Conservation (phyloP, 2,113 vertebrate species). For the Peromyscus maniculatus region DNA sequence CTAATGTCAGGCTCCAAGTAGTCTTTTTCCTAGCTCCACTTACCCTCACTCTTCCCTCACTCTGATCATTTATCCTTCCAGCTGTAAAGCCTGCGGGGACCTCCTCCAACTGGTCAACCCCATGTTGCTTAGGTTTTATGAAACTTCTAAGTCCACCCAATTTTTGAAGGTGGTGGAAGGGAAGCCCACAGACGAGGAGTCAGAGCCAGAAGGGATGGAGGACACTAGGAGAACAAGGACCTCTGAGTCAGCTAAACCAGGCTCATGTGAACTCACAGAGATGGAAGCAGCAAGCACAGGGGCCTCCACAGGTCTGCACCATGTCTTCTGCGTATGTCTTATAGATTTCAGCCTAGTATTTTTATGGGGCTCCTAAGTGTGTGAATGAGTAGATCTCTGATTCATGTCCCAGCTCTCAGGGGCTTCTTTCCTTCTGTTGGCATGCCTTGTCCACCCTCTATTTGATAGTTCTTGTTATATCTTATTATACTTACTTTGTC, state of each 20-base stretch:
- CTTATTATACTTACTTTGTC: too few species aligned
- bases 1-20: background rate
- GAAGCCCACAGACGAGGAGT: background rate
- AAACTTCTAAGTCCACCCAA: background rate
- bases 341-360: background rate
- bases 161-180: background rate
- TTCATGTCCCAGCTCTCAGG: background rate
- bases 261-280: background rate
- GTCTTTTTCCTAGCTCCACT: too few species aligned
- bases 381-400: background rate
- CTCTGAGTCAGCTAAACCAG: background rate
- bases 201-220: background rate
- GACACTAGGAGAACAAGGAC: background rate
- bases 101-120: background rate
- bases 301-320: background rate
- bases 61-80: background rate
- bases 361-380: background rate
- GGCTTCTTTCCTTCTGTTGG: background rate
- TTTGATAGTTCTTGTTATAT: background rate
- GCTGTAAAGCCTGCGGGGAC: background rate
- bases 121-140: background rate
- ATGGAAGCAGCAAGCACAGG: background rate
- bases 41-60: background rate
- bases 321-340: background rate
- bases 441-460: background rate